Evolutionary conservation across 2,113 vertebrate species (phyloP).

Genomic region (Pantherophis guttatus): DNA sequence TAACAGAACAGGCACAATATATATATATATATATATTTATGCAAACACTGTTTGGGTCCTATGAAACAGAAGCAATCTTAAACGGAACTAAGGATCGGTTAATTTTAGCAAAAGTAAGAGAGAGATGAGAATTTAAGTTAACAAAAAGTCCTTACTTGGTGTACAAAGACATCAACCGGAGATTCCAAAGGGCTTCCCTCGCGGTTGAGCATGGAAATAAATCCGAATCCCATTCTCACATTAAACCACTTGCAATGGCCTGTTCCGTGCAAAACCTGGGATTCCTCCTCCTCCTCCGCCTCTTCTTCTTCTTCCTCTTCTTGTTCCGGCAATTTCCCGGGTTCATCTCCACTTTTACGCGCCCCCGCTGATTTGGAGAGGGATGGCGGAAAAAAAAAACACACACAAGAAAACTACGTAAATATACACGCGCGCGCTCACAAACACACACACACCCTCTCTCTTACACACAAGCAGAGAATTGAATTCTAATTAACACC

Average conservation of each 20-base stretch:
- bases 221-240: slow-evolving; percentile 98
- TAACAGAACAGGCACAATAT: slow-evolving; percentile 20
- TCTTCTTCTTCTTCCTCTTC: slow-evolving; percentile 77
- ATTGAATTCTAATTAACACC: slow-evolving; percentile 55
- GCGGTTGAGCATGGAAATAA: slow-evolving; percentile 96
- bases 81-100: neutral
- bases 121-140: neutral
- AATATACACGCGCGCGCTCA: neutral
- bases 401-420: too few species aligned
- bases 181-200: slow-evolving; percentile 90
- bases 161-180: slow-evolving; percentile 96
- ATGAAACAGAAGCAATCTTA: slow-evolving; percentile 11
- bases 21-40: slow-evolving; percentile 22
- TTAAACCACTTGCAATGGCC: slow-evolving; percentile 99
- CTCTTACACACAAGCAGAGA: slow-evolving; percentile 40
- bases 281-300: slow-evolving; percentile 74
- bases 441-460: slow-evolving; percentile 21
- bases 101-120: neutral
- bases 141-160: slow-evolving; percentile 89
- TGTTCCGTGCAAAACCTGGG: slow-evolving; percentile 86
- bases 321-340: slow-evolving; percentile 83
- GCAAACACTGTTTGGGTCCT: neutral
- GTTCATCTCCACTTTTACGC: slow-evolving; percentile 90
- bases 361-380: slow-evolving; percentile 83
- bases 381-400: neutral